phyloP scores from a whole-genome alignment of 2,113 vertebrate species.

The Sinocyclocheilus anshuiensis region DNA sequence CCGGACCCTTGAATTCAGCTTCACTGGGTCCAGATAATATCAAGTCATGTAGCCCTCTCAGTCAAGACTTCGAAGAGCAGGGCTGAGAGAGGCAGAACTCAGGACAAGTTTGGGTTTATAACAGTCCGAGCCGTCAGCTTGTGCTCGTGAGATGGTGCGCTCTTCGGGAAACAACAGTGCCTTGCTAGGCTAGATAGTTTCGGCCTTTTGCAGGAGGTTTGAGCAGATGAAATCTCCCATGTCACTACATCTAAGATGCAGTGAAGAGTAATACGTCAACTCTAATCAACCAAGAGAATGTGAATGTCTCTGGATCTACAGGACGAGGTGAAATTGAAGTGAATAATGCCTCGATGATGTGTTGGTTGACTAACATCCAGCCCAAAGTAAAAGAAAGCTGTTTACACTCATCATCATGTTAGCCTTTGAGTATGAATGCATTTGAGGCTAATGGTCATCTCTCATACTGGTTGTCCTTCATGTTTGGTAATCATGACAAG shows the following conservation, averaged over 20 bases:
- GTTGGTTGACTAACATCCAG: background rate
- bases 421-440: background rate
- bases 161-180: conserved; percentile 4
- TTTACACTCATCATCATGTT: background rate
- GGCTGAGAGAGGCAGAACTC: conserved; percentile 37
- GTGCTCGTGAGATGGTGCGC: conserved; percentile 8
- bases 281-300: conserved; percentile 18
- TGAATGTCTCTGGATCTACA: background rate
- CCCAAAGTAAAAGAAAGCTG: background rate
- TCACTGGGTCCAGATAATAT: conserved; percentile 45
- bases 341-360: background rate
- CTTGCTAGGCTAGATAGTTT: background rate
- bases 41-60: background rate
- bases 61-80: conserved; percentile 35
- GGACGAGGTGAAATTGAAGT: background rate
- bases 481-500: conserved; percentile 18
- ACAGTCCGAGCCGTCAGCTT: conserved; percentile 14
- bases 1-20: conserved; percentile 87
- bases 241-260: conserved; percentile 21
- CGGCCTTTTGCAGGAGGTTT: conserved; percentile 7
- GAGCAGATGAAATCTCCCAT: conserved; percentile 32
- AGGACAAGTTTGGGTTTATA: conserved; percentile 6
- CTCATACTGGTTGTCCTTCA: conserved; percentile 16
- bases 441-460: conserved; percentile 11
- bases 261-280: conserved; percentile 17